Evolutionary conservation across 2,888 invertebrate species (phyloP), one percentile per base, ranked within the genome.

Genomic region (Sympetrum striolatum): DNA sequence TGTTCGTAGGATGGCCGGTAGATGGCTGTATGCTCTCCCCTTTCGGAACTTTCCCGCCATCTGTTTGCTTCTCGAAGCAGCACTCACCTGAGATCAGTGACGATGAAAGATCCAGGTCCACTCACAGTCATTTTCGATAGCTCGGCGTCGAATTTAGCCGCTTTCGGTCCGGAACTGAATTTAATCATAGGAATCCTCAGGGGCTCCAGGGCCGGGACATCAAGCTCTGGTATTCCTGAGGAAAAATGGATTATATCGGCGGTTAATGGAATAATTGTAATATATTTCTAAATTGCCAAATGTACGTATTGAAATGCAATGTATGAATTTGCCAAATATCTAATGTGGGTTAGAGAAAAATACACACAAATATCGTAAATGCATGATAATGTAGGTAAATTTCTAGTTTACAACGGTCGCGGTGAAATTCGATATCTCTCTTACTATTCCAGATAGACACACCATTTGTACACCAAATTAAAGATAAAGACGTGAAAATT

Each of bases 171-270:
- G 91, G 96, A 96, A 90, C 96, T 94, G 90, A 92, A 90, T 91
- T 91, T 92, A 35, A 92, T 91, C 80, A 79, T 58, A 0, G 96
- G 95, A 90, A 96, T 93, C 81, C 94, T 94, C 39, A 96, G 93
- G 0, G 96, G 96, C 92, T 96, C 96, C 48, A 96, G 94, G 0
- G 96, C 94, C 0, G 96, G 96, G 6, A 96, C 96, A 22, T 95
- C 95, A 90, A 96, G 93, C 93, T 96, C 96, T 0, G 96, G 96
- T 90, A 96, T 96, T 82, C 96, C 95, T 95, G 35, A 3, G 3
- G 18, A 39, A 22, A 37, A 44, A 80, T 18, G 80, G 37, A 53
- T 3, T 18, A 18, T 1, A 3, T 53, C 53, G 18, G 18, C n/a
- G 25, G 22, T n/a, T 22, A n/a, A 64, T 22, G 15, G 14, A 80